Base-by-base conservation (phyloP, 1,140 invertebrate species). In the Schlechtendalia chinensis region DNA sequence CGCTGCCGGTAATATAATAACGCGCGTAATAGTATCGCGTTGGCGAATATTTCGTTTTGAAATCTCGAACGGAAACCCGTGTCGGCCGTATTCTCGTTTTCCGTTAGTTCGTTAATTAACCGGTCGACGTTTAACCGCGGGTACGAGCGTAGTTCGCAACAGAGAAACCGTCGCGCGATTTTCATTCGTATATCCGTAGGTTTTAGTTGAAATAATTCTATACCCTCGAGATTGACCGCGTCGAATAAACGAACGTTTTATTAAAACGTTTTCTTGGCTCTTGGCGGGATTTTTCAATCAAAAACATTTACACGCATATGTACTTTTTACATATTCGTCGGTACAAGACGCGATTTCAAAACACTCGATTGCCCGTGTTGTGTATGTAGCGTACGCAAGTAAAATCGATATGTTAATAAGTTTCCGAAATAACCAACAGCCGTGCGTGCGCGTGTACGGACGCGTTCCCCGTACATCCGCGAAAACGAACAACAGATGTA, bases 401-500 rank as follows among this genome's bases (percentile, higher is more conserved):
- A 29, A 14, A 61, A 29, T 61, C 16, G 27, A 59, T 59, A n/a
- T n/a, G n/a, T n/a, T 53, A 27, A 29, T 71, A 53, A 72, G 53
- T 27, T 72, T 54, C 16, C 17, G 19, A 54, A 63, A 47, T 61
- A n/a, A n/a, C n/a, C n/a, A n/a, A n/a, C n/a, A n/a, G n/a, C n/a
- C n/a, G n/a, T n/a, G n/a, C n/a, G n/a, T n/a, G n/a, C n/a, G n/a
- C n/a, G 63, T n/a, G 11, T 47, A 47, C 75, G 32, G 14, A 45
- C 75, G 6, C 19, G 1, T 27, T 79, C 47, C 8, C 8, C 61
- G 58, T 29, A 22, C 45, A 39, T 77, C 45, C 1, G 12, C 1
- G 12, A 39, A 24, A 39, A 77, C 17, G 8, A 47, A 63, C 75
- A 27, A 63, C 75, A 79, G 58, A 39, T 58, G 56, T 59, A 29